Evolutionary conservation across 2,113 vertebrate genomes (phyloP).

Genomic region (Cynopterus brachyotis): DNA sequence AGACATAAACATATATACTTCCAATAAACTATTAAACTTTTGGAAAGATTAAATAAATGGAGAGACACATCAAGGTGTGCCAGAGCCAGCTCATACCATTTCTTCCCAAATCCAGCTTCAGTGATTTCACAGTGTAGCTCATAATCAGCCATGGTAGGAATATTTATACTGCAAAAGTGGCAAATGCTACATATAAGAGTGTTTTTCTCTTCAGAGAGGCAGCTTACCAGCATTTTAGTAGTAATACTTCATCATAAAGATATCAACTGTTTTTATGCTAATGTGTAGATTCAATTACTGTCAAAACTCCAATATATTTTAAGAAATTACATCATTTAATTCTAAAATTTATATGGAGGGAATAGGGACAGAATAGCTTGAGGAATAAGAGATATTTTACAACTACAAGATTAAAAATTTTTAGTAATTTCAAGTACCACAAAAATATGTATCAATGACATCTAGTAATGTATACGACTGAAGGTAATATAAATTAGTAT

Average conservation of each 20-base stretch:
- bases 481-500: not conserved
- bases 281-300: not conserved
- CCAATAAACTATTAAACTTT: not conserved
- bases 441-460: not conserved
- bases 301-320: conserved; percentile 4
- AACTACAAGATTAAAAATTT: conserved; percentile 15
- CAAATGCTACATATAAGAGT: not conserved
- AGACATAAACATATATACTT: not conserved
- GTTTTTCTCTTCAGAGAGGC: not conserved
- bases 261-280: not conserved
- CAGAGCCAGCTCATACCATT: not conserved
- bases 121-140: not conserved
- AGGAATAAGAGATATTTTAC: not conserved
- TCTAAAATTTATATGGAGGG: not conserved
- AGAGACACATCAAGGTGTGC: not conserved
- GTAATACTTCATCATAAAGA: not conserved
- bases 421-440: not conserved
- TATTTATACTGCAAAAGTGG: not conserved
- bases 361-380: not conserved
- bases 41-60: not conserved
- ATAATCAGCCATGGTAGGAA: not conserved
- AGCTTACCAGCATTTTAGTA: conserved; percentile 25
- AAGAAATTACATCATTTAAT: not conserved
- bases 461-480: not conserved
- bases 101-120: not conserved